Evolutionary conservation across 2,797 vertebrate species (phyloP).

Genomic region (Chaetophractus vellerosus): DNA sequence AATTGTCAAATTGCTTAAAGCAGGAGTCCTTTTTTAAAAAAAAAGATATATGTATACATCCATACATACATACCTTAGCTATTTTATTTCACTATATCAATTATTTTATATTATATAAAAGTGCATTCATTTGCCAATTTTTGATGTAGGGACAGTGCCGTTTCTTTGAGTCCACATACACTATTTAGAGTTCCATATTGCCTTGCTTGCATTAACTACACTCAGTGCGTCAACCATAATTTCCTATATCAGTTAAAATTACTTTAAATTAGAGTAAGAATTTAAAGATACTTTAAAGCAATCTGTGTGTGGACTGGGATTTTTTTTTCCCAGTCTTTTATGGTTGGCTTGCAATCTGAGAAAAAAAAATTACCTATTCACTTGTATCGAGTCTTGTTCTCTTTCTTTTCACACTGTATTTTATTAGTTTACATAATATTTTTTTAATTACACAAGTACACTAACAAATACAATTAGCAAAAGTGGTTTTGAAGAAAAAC

Average conservation of each 20-base stretch:
- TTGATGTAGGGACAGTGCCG: background rate
- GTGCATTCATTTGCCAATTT: background rate
- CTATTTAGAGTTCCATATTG: background rate
- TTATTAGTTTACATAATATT: constrained; percentile 19
- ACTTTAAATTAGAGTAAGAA: constrained; percentile 26
- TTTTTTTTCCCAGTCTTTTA: background rate
- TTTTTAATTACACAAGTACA: constrained; percentile 21
- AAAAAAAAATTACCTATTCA: background rate
- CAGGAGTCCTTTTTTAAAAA: background rate
- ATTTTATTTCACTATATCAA: background rate
- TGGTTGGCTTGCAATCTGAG: background rate
- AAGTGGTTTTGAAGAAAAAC: background rate
- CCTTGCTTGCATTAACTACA: background rate
- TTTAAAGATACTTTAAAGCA: background rate
- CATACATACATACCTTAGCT: background rate
- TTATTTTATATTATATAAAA: background rate
- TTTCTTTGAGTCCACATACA: constrained; percentile 8
- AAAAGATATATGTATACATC: background rate
- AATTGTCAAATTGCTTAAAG: background rate
- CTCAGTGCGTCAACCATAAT: background rate
- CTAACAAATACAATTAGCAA: constrained; percentile 42
- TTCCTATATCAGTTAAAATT: background rate
- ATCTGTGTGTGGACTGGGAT: background rate
- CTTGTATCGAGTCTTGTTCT: background rate
- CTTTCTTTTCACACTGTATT: constrained; percentile 20